Evolutionary conservation across 2,113 vertebrate species (phyloP).

Genomic region (Pogona vitticeps): DNA sequence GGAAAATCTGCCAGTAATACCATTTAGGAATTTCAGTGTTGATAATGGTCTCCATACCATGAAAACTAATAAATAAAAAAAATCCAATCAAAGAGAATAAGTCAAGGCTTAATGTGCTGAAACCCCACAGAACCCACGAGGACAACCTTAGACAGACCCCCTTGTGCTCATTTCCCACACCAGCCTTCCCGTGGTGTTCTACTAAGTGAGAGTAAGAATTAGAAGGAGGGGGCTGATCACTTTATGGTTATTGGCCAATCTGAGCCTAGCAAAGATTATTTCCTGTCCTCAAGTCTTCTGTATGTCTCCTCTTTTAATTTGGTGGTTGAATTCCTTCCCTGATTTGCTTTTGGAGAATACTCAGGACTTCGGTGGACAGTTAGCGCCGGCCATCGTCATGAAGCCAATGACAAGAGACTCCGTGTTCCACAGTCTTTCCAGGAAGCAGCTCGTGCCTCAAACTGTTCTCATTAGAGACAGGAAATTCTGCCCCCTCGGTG

Average conservation of each 20-base stretch:
- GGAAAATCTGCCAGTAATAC: background rate
- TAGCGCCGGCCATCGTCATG: too few species aligned
- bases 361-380: too few species aligned
- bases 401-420: background rate
- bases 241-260: background rate
- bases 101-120: too few species aligned
- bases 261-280: background rate
- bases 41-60: background rate
- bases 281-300: too few species aligned
- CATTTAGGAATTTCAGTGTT: background rate
- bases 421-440: background rate
- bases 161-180: background rate
- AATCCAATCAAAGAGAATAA: too few species aligned
- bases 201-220: background rate
- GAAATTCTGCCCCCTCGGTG: background rate
- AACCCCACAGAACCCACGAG: too few species aligned
- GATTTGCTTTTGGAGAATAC: too few species aligned
- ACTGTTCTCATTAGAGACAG: slow-evolving; percentile 17
- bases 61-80: background rate
- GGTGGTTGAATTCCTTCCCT: background rate
- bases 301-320: background rate
- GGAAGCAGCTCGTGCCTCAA: background rate
- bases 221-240: too few species aligned
- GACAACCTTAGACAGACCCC: background rate
- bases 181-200: background rate